These are phyloP conservation scores for Drosophila rhopaloa DNA, from an alignment of 1,140 invertebrate species.

Conservation along the genomic window DNA sequence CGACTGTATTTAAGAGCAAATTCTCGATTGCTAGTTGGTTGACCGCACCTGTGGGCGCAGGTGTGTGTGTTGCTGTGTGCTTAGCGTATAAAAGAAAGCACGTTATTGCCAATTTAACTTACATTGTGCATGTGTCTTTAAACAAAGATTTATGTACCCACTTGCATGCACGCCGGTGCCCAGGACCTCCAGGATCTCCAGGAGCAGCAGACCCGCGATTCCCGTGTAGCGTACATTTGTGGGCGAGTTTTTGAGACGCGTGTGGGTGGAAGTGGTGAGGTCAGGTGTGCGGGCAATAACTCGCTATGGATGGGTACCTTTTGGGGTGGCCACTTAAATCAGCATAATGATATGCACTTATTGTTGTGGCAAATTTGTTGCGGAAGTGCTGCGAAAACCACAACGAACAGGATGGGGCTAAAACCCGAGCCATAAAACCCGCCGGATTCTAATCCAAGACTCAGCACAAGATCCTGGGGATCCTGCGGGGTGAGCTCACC, in stretches of 20 bases:
- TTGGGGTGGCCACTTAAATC: slow-evolving; percentile 73
- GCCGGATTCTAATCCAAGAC: background rate
- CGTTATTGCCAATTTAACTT: slow-evolving; percentile 82
- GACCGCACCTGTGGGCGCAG: slow-evolving; percentile 24
- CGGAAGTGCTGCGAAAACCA: slow-evolving; percentile 76
- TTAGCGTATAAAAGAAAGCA: slow-evolving; percentile 78
- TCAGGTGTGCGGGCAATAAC: slow-evolving; percentile 75
- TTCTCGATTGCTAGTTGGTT: slow-evolving; percentile 13
- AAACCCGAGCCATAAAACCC: background rate
- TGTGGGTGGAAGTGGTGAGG: slow-evolving; percentile 18
- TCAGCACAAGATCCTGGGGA: slow-evolving; percentile 5
- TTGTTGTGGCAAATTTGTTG: slow-evolving; percentile 81
- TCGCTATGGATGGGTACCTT: slow-evolving; percentile 61
- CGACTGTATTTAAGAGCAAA: slow-evolving; percentile 1
- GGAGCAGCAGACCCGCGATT: slow-evolving; percentile 4
- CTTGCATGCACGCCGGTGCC: slow-evolving; percentile 68
- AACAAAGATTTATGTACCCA: slow-evolving; percentile 82
- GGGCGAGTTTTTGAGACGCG: background rate
- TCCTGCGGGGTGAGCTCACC: slow-evolving; percentile 22
- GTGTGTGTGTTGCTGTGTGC: slow-evolving; percentile 33
- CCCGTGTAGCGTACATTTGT: slow-evolving; percentile 22
- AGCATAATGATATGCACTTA: slow-evolving; percentile 82
- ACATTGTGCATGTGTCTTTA: slow-evolving; percentile 82
- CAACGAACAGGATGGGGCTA: slow-evolving; percentile 45
- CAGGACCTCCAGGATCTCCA: slow-evolving; percentile 32